Evolutionary conservation across 2,888 invertebrate species (phyloP), one percentile per base, ranked within the genome.

Genomic region (Euclidia mi): DNA sequence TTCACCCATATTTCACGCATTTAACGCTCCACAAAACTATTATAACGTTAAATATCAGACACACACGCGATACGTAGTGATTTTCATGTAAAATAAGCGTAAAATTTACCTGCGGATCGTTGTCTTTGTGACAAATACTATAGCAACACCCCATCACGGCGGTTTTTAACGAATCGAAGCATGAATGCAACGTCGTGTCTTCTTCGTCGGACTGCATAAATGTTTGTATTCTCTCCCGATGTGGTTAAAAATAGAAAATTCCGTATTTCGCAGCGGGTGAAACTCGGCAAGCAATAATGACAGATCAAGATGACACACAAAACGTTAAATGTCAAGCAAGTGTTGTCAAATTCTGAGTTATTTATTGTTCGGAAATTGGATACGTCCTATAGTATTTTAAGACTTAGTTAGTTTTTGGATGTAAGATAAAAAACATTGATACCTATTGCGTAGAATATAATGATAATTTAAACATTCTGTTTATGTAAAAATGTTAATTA

Each of bases 51-150:
- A 31, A n/a, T 37, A 2, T 4, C 10, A 38, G 29, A 40, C 14
- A 47, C 2, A 48, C 37, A 47, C 20, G 49, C 34, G 29, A 31
- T 56, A 46, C 43, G 17, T 11, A 47, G 12, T 41, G 50, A 40
- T 55, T 49, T 56, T 43, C 40, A 52, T 25, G 42, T 34, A 50
- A 65, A 63, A 55, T 43, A 29, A 48, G n/a, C 25, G 31, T 51
- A 38, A 64, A 76, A 58, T 71, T 79, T 95, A 96, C 96, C 96
- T 96, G 96, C 56, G 96, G 95, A 71, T 96, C 95, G 64, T 91
- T 95, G 82, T 96, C 96, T 88, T 96, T 96, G 80, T 96, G 96
- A 85, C 96, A 96, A 79, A 96, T 95, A 89, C 96, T 96, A 87
- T 96, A 96, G 87, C 96, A 97, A 88, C 96, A 96, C 76, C 96